Conservation (phyloP, 2,113 vertebrate genomes). For the Triplophysa tibetana region DNA sequence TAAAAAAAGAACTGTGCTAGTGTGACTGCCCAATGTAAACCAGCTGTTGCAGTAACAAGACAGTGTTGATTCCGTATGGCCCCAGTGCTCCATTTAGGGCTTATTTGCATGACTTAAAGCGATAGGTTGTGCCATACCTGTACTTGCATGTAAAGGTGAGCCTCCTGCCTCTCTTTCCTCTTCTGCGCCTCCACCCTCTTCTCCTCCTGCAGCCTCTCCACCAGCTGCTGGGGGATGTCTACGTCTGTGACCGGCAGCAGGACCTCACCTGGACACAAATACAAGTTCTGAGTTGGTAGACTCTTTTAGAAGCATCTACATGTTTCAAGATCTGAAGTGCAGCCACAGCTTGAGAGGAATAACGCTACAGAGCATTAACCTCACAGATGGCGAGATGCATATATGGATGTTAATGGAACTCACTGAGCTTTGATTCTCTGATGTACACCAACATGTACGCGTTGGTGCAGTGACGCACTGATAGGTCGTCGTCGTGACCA, state of each 20-base stretch:
- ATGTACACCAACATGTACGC: conserved; percentile 99
- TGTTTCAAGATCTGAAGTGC: neutral
- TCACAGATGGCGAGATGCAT: neutral
- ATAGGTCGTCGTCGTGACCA: conserved; percentile 94
- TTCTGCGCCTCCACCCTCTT: conserved; percentile 99
- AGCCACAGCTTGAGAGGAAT: neutral
- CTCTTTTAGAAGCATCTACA: neutral
- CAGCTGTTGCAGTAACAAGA: too few relatives aligned
- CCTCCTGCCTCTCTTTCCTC: conserved; percentile 97
- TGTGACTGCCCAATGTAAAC: too few relatives aligned
- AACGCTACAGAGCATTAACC: neutral
- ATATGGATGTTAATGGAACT: conserved; percentile 57
- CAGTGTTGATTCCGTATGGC: too few relatives aligned
- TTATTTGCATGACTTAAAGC: neutral
- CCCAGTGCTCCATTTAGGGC: too few relatives aligned
- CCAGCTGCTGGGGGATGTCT: conserved; percentile 96
- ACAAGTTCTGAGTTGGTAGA: neutral
- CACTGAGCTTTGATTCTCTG: conserved; percentile 95
- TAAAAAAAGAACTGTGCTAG: too few relatives aligned
- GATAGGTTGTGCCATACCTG: conserved; percentile 77
- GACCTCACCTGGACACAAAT: conserved; percentile 82
- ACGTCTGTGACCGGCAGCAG: conserved; percentile 92
- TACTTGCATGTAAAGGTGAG: conserved; percentile 99
- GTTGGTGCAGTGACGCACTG: conserved; percentile 96
- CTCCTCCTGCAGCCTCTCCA: conserved; percentile 96